These are phyloP conservation scores for Callitettix versicolor DNA, from an alignment of 1,140 invertebrate species.

Conservation along the genomic window DNA sequence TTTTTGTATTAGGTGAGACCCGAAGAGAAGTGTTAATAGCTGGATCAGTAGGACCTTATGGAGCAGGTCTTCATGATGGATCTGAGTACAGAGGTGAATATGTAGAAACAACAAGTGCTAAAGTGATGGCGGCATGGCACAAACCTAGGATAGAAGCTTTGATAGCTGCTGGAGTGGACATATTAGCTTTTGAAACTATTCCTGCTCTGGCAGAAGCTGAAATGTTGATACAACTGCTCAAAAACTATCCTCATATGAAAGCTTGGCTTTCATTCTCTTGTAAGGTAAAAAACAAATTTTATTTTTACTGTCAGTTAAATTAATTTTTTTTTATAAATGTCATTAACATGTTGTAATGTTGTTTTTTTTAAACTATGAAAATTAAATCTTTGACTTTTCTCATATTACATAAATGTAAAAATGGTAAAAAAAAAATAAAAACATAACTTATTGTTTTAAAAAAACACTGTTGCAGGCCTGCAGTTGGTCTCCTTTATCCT, in stretches of 20 bases:
- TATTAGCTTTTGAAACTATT: slow-evolving; percentile 82
- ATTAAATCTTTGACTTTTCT: too few species aligned
- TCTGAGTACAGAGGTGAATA: slow-evolving; percentile 86
- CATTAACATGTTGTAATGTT: too few species aligned
- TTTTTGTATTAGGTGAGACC: too few species aligned
- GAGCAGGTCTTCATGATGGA: slow-evolving; percentile 72
- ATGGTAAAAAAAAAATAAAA: too few species aligned
- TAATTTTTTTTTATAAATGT: background rate
- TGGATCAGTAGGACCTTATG: slow-evolving; percentile 85
- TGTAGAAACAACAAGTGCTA: slow-evolving; percentile 48
- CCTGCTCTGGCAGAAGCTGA: slow-evolving; percentile 71
- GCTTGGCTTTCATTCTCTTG: slow-evolving; percentile 81
- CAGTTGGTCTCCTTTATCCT: too few species aligned
- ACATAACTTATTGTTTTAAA: too few species aligned
- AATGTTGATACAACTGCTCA: slow-evolving; percentile 62
- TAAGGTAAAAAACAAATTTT: slow-evolving; percentile 40
- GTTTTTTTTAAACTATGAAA: too few species aligned
- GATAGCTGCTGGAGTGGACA: slow-evolving; percentile 63
- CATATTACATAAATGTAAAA: too few species aligned
- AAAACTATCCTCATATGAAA: slow-evolving; percentile 55
- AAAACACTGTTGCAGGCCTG: too few species aligned
- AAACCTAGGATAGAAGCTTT: slow-evolving; percentile 61
- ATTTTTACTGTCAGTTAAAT: background rate
- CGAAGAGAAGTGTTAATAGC: slow-evolving; percentile 44
- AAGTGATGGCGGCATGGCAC: slow-evolving; percentile 71